phyloP scores from a whole-genome alignment of 2,797 vertebrate genomes.

The Perodicticus potto region DNA sequence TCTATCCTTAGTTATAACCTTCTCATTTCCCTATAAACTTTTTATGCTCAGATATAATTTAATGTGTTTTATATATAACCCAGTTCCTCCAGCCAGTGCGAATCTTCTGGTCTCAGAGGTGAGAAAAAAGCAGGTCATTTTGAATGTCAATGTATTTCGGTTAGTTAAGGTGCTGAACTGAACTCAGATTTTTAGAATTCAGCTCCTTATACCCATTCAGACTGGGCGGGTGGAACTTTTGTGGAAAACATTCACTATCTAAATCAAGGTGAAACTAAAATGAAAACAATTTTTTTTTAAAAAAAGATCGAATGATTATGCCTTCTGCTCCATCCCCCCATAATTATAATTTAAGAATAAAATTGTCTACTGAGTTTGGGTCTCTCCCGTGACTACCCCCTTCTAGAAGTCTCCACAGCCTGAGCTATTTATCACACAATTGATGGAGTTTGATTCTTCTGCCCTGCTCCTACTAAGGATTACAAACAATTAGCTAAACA shows the following conservation, averaged over 20 bases:
- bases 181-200: slow-evolving; percentile 27
- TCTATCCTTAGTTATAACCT: background rate
- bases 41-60: background rate
- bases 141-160: slow-evolving; percentile 62
- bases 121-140: slow-evolving; percentile 17
- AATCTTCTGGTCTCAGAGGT: slow-evolving; percentile 3
- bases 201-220: background rate
- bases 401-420: background rate
- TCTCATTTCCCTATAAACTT: background rate
- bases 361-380: background rate
- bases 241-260: slow-evolving; percentile 37
- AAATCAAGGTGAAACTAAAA: slow-evolving; percentile 62
- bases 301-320: background rate
- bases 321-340: background rate
- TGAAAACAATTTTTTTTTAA: background rate
- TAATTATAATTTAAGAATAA: slow-evolving; percentile 43
- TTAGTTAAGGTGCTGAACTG: slow-evolving; percentile 54
- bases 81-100: background rate
- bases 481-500: slow-evolving; percentile 66
- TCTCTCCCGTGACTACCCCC: background rate
- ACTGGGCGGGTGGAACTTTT: background rate
- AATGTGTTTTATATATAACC: background rate
- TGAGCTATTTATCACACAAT: slow-evolving; percentile 62
- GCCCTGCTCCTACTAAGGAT: slow-evolving; percentile 54
- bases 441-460: slow-evolving; percentile 69